A percentile compares a stretch with the other conserved stretches of the same genome.
phyloP scores from a whole-genome alignment of 1,140 invertebrate genomes.

The Eufriesea mexicana region DNA sequence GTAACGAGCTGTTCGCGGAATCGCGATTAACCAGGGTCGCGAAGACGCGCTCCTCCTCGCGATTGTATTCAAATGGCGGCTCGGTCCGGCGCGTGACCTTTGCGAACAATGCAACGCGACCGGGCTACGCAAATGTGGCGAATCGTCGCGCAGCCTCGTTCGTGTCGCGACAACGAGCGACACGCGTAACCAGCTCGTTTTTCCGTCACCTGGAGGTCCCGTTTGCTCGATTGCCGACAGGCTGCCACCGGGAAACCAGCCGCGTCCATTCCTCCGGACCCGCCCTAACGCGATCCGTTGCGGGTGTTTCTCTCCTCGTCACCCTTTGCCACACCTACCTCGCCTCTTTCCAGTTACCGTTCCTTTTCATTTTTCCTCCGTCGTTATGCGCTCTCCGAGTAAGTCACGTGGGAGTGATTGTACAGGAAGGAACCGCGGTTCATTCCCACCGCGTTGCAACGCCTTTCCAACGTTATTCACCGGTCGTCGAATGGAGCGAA shows the following conservation, averaged over 20 bases:
- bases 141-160: not conserved
- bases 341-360: not conserved
- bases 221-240: not conserved
- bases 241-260: not conserved
- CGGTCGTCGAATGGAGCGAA: too few relatives aligned
- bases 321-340: not conserved
- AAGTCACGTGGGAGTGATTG: not conserved
- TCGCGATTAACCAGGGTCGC: constrained; percentile 7
- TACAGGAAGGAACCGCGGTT: not conserved
- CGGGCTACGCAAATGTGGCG: not conserved
- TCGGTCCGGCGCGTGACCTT: constrained; percentile 23
- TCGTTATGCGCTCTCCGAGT: not conserved
- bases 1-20: not conserved
- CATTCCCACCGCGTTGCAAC: not conserved
- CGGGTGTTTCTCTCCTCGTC: not conserved
- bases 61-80: constrained; percentile 40
- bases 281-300: not conserved
- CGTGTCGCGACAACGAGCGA: not conserved
- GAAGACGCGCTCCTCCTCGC: not conserved
- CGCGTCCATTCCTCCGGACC: not conserved
- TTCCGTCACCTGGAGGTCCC: not conserved
- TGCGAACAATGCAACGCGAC: constrained; percentile 22
- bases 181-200: constrained; percentile 1
- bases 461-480: not conserved
- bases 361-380: not conserved